Percentiles rank a stretch among this genome's conserved stretches.
These are phyloP conservation scores for Andrena hattorfiana DNA, from an alignment of 2,888 invertebrate genomes.

Conservation along the genomic window DNA sequence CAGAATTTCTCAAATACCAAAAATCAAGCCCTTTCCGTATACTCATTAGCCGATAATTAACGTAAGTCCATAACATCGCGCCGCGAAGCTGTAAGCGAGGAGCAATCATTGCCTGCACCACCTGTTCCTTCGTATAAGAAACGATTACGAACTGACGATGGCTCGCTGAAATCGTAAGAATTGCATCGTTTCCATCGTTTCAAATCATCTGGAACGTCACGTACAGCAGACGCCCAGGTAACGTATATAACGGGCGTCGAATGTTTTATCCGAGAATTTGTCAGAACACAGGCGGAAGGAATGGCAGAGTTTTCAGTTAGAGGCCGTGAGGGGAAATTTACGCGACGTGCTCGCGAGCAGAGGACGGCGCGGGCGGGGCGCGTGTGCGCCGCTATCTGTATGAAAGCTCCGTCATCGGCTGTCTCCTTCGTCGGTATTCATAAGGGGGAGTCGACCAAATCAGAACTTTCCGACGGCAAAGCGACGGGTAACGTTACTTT, in stretches of 20 bases:
- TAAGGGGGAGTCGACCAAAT: slow-evolving; percentile 49
- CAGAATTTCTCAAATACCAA: background rate
- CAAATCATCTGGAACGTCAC: slow-evolving; percentile 37
- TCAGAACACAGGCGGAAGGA: slow-evolving; percentile 29
- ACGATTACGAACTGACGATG: background rate
- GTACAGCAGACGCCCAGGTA: slow-evolving; percentile 37
- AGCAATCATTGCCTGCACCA: background rate
- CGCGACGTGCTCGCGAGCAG: slow-evolving; percentile 58
- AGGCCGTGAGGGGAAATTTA: slow-evolving; percentile 67
- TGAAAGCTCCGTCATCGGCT: slow-evolving; percentile 60
- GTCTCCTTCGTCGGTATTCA: slow-evolving; percentile 59
- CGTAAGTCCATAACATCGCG: background rate
- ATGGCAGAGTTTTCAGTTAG: slow-evolving; percentile 22
- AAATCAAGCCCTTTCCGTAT: background rate
- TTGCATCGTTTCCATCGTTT: slow-evolving; percentile 8
- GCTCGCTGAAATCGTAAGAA: background rate
- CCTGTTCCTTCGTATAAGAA: background rate
- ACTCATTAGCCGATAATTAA: background rate
- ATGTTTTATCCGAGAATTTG: slow-evolving; percentile 68
- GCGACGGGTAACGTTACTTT: slow-evolving; percentile 50
- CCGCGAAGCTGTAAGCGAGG: background rate
- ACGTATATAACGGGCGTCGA: slow-evolving; percentile 37
- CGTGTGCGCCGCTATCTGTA: slow-evolving; percentile 38
- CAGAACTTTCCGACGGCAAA: slow-evolving; percentile 49
- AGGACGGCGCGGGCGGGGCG: slow-evolving; percentile 46